phyloP scores from a whole-genome alignment of 2,113 vertebrate genomes.

The Odontesthes bonariensis region DNA sequence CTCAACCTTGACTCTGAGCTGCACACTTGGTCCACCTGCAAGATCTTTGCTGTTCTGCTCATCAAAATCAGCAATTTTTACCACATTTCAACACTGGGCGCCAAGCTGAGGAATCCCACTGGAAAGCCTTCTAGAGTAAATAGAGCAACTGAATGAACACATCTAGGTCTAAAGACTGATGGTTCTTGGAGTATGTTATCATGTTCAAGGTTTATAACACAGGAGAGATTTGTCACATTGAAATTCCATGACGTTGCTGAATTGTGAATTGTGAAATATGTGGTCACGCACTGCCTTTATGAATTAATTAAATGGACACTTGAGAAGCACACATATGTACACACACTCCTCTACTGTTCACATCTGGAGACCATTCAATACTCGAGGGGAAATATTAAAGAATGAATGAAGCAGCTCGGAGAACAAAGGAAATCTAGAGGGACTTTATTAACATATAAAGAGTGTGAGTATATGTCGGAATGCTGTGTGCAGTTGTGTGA shows the following conservation, averaged over 20 bases:
- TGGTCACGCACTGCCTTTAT: background rate
- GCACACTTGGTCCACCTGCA: conserved; percentile 36
- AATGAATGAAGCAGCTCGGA: conserved; percentile 57
- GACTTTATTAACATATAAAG: conserved; percentile 75
- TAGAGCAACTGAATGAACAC: conserved; percentile 65
- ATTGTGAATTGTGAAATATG: conserved; percentile 42
- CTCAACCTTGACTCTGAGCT: conserved; percentile 46
- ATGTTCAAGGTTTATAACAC: conserved; percentile 4
- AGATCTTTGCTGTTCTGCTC: conserved; percentile 31
- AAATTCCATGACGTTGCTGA: conserved; percentile 52
- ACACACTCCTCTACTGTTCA: background rate
- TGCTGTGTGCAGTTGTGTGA: conserved; percentile 9
- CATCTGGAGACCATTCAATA: conserved; percentile 37
- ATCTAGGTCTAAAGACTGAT: conserved; percentile 47
- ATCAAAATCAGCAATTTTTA: conserved; percentile 44
- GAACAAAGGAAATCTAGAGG: conserved; percentile 66
- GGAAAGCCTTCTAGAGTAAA: conserved; percentile 3
- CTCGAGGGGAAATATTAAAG: conserved; percentile 54
- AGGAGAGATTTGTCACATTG: conserved; percentile 45
- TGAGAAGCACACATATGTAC: background rate
- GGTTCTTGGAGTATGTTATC: conserved; percentile 33
- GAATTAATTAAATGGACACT: conserved; percentile 49
- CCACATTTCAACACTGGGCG: conserved; percentile 9
- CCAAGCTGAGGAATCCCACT: conserved; percentile 23
- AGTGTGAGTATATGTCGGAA: conserved; percentile 46